Base-by-base conservation (phyloP, 1,140 invertebrate species). In the Eumeta japonica region DNA sequence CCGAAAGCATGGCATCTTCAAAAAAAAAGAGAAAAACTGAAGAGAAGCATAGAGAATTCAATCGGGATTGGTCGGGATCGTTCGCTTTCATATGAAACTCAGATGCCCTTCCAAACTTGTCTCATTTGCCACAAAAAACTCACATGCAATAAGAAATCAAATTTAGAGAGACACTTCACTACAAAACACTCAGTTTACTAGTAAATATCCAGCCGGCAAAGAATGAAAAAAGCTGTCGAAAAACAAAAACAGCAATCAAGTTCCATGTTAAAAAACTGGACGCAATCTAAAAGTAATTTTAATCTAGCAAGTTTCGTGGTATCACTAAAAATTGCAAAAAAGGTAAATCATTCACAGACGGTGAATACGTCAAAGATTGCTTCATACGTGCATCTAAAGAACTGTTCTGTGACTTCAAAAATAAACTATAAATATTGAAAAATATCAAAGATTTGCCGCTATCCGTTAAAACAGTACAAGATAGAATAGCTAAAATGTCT, bases 391-490 rank as follows among this genome's bases (percentile, higher is more conserved):
- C 43, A 45, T 51, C 43, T 17, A 48, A 56, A 56, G 53, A 55
- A 28, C 46, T 62, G 15, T 55, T 58, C 56, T 43, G 51, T 15
- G 52, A 55, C 51, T 59, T 55, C 37, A 55, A 57, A 35, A 58
- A 58, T 59, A 37, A 42, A 54, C 48, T 32, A 48, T 29, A 56
- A 46, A 16, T 46, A 51, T 30, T 24, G 20, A 53, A 54, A 58
- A 54, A 18, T 37, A 32, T 47, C 3, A 41, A 43, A 48, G 43
- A 48, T 43, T 41, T 28, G 33, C 11, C 17, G 9, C 12, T 35
- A 15, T 35, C 51, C 31, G 48, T 45, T 32, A 49, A 49, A 49
- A 59, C 46, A 50, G 39, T 53, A 17, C 34, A 57, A 59, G 46
- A 59, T 50, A 50, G 43, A 52, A 52, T 12, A 28, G 30, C 28